Evolutionary conservation across 92 coral and sea anemone species (phyloP).

Genomic region (Epizoanthus fatuus): DNA sequence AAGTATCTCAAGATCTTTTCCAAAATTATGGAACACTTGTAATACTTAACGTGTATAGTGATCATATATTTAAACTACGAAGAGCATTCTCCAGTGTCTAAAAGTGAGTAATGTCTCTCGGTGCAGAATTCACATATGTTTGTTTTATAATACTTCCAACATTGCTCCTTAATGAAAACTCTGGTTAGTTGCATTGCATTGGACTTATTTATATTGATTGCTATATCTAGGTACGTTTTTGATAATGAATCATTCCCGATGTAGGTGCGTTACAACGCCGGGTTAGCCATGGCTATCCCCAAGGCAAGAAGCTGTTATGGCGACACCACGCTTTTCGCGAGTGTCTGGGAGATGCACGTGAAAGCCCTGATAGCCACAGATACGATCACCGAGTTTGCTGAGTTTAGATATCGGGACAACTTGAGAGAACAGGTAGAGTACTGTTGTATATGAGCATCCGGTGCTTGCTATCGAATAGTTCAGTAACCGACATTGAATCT

Average conservation of each 20-base stretch:
- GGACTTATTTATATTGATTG: neutral
- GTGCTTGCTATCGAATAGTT: neutral
- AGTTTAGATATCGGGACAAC: conserved; percentile 93
- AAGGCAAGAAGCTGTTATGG: conserved; percentile 89
- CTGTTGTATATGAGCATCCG: neutral
- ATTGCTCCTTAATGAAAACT: neutral
- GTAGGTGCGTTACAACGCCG: conserved; percentile 98
- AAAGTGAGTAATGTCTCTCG: too few species aligned
- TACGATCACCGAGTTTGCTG: conserved; percentile 92
- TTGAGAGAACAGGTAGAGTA: conserved; percentile 84
- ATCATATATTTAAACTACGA: too few species aligned
- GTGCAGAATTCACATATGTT: too few species aligned
- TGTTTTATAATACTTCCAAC: too few species aligned
- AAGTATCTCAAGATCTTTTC: too few species aligned
- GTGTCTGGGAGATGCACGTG: conserved; percentile 70
- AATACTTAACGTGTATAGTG: too few species aligned
- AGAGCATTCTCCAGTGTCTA: too few species aligned
- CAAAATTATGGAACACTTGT: too few species aligned
- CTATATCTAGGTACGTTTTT: neutral
- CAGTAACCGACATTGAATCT: too few species aligned
- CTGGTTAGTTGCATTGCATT: neutral
- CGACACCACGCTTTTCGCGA: conserved; percentile 67
- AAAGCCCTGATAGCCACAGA: conserved; percentile 80
- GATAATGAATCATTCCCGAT: neutral
- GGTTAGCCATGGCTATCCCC: conserved; percentile 90